Evolutionary conservation across 1,140 invertebrate species (phyloP), one percentile per base, ranked within the genome.

Genomic region (Pteromalus puparum): DNA sequence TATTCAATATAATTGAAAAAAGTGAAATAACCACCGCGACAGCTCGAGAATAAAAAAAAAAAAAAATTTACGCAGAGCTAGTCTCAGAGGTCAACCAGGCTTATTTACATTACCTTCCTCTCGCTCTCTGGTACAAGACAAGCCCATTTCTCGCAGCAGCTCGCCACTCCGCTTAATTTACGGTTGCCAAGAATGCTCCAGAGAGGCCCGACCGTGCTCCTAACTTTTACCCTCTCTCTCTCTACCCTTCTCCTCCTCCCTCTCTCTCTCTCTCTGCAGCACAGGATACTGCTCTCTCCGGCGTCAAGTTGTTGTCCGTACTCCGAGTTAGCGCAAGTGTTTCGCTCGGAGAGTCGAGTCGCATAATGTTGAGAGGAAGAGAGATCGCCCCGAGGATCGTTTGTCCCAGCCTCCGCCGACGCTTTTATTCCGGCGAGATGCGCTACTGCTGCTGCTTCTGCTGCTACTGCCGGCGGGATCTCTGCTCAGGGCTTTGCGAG

Each of bases 111-210:
- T 53, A 38, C 65, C 3, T 53, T 42, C 26, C 38, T 42, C 53
- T 21, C 18, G 18, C 48, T 61, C 53, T n/a, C 53, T 61, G 9
- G 65, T 80, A 80, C 78, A 80, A 70, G 34, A 34, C 67, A 80
- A 67, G 24, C 38, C 78, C 78, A 80, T 80, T 80, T 80, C 78
- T 21, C 67, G 15, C 65, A 15, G 61, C 65, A 38, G 42, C 42
- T 80, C 78, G n/a, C 34, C 53, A 67, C 34, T 78, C 30, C 53
- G 76, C 53, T 80, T 80, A 80, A 80, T 80, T 80, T 80, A 80
- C 42, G 42, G 78, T 70, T 70, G 53, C 53, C 78, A 68, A 70
- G 78, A 70, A 80, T 80, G 48, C 61, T 78, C 53, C 28, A 67
- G 76, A 26, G 76, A 67, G 53, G 53, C 53, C 53, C 18, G 53